Evolutionary conservation across 2,797 vertebrate genomes (phyloP).

Genomic region (Halcyon leucocephala): DNA sequence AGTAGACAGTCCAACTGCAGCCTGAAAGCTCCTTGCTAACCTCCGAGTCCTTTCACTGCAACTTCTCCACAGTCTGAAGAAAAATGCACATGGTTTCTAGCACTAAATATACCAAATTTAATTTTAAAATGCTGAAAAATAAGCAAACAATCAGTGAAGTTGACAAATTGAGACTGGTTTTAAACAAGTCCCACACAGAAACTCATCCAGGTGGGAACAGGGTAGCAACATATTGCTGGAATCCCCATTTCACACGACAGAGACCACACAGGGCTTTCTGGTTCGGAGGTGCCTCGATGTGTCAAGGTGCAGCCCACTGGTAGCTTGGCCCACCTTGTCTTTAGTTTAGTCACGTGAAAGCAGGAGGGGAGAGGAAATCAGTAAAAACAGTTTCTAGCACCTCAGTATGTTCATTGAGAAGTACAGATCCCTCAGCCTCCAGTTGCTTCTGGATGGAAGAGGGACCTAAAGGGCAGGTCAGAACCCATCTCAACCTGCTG

Average conservation of each 20-base stretch:
- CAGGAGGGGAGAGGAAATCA: not conserved
- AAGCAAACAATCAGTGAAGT: not conserved
- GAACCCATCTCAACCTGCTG: not conserved
- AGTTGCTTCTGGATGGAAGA: not conserved
- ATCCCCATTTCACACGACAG: rapidly evolving
- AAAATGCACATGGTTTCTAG: rapidly evolving
- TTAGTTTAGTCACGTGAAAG: not conserved
- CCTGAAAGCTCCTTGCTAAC: not conserved
- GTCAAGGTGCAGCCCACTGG: rapidly evolving
- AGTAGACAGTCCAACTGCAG: not conserved
- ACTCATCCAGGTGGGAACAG: too few species aligned
- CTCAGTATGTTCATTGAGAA: rapidly evolving
- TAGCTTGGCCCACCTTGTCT: not conserved
- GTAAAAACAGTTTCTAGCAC: not conserved
- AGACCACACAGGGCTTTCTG: rapidly evolving
- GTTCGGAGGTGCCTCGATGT: not conserved
- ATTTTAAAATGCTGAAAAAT: not conserved
- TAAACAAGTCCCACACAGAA: not conserved
- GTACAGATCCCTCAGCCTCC: not conserved
- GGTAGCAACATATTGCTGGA: not conserved
- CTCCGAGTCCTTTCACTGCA: not conserved
- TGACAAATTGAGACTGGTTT: not conserved
- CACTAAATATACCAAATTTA: not conserved
- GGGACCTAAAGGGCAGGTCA: not conserved
- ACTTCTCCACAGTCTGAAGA: not conserved